Evolutionary conservation across 1,140 invertebrate genomes (phyloP), one percentile per base, ranked within the genome.

Genomic region (Mylabris phalerata): DNA sequence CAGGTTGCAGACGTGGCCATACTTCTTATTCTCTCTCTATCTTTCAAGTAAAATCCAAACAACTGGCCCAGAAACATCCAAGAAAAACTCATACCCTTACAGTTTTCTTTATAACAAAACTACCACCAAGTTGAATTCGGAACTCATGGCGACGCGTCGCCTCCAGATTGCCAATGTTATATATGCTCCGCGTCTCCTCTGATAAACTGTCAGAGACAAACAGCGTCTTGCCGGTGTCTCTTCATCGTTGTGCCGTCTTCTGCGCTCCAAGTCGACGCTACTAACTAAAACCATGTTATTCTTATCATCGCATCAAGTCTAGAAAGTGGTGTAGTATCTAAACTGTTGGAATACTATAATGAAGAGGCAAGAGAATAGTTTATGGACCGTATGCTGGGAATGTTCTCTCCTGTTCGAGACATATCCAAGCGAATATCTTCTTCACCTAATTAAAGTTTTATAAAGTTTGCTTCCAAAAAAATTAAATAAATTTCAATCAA

Each of bases 1-100:
- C 71, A 71, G 66, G 66, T 71, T 66, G 67, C 68, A 71, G 70
- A 73, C 71, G 62, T 55, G 52, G 52, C 52, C 52, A 43, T 24
- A 48, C 40, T 44, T 32, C 32, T 32, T 32, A 32, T 32, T 2
- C 32, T 32, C 4, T 32, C 32, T 32, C 32, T 32, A 4, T 32
- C 32, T 4, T 7, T 32, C 32, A 32, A 32, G 32, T 7, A 32
- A 32, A 32, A 32, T 32, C 32, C 32, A 32, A 32, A 32, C 32
- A 32, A 32, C 32, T 32, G 32, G 32, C 32, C 32, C 32, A 32
- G 32, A 32, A 32, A 32, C 41, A 42, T 0, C 10, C 32, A 5
- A 6, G 4, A 42, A 42, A n/a, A 50, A 50, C 11, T 25, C 48
- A 4, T 38, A 7, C 11, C 42, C 25, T 9, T 45, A n/a, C 25